Evolutionary conservation across 2,888 invertebrate genomes (phyloP).

Genomic region (Holacanthella duospinosa): DNA sequence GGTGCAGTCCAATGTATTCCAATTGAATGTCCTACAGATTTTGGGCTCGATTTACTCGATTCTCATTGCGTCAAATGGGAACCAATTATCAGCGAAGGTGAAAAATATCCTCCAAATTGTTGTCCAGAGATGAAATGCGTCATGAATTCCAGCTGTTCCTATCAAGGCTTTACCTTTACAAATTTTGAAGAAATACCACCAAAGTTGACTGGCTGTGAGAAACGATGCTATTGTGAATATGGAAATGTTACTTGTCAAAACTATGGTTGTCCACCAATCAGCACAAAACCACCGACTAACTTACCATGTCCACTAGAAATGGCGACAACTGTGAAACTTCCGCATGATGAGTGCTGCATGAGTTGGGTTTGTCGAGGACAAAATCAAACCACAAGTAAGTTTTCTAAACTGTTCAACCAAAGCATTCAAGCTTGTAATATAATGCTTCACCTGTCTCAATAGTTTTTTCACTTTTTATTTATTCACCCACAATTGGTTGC

Average conservation of each 20-base stretch:
- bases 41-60: constrained; percentile 72
- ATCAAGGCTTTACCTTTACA: constrained; percentile 51
- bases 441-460: too few relatives aligned
- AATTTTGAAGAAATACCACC: constrained; percentile 76
- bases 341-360: constrained; percentile 78
- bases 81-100: constrained; percentile 55
- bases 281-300: constrained; percentile 62
- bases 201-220: constrained; percentile 65
- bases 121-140: constrained; percentile 70
- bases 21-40: constrained; percentile 70
- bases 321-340: constrained; percentile 54
- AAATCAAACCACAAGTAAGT: constrained; percentile 23
- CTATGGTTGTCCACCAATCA: constrained; percentile 65
- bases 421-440: too few relatives aligned
- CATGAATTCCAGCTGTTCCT: constrained; percentile 70
- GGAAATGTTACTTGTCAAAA: constrained; percentile 76
- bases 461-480: neutral
- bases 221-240: constrained; percentile 72
- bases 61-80: constrained; percentile 80
- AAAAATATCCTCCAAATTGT: constrained; percentile 63
- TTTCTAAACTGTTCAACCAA: neutral
- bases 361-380: constrained; percentile 53
- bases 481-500: neutral
- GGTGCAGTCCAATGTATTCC: constrained; percentile 62
- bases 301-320: constrained; percentile 58